A percentile compares a stretch with the other conserved stretches of the same genome.
Evolutionary conservation across 2,113 vertebrate genomes (phyloP).

Genomic region (Chaetorhynchus papuensis): DNA sequence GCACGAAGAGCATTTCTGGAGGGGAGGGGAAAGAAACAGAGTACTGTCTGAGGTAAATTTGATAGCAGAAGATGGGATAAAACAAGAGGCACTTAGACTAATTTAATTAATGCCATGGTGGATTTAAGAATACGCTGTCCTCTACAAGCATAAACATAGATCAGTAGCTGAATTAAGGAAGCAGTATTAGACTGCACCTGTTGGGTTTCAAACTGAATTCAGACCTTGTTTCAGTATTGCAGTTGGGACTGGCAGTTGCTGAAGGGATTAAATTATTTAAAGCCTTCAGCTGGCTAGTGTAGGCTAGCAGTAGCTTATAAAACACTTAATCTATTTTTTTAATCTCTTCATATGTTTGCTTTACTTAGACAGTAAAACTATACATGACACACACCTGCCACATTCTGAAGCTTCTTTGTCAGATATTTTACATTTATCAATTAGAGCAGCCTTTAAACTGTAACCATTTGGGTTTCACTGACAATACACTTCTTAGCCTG

Average conservation of each 20-base stretch:
- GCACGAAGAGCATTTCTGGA: background rate
- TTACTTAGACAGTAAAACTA: conserved; percentile 70
- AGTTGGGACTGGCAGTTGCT: conserved; percentile 84
- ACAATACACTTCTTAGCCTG: background rate
- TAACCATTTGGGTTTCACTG: background rate
- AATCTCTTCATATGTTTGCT: conserved; percentile 79
- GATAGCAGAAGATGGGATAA: conserved; percentile 49
- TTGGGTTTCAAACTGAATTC: conserved; percentile 75
- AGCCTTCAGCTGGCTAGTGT: conserved; percentile 80
- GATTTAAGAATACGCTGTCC: conserved; percentile 62
- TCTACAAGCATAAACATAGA: conserved; percentile 50
- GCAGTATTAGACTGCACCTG: conserved; percentile 75
- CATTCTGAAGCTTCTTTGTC: conserved; percentile 65
- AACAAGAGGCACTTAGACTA: conserved; percentile 60
- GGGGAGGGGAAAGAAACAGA: background rate
- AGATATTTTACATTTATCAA: conserved; percentile 50
- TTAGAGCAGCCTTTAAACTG: conserved; percentile 23
- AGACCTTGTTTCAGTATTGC: conserved; percentile 72
- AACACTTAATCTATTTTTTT: conserved; percentile 82
- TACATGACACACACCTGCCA: conserved; percentile 66
- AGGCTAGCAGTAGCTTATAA: conserved; percentile 79
- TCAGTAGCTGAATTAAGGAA: conserved; percentile 58
- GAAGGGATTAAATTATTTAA: conserved; percentile 86
- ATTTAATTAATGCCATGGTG: conserved; percentile 61
- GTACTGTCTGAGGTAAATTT: conserved; percentile 49